A percentile compares a stretch with the other conserved stretches of the same genome.
These are phyloP conservation scores for Nettapus auritus DNA, from an alignment of 2,113 vertebrate genomes.

Conservation along the genomic window DNA sequence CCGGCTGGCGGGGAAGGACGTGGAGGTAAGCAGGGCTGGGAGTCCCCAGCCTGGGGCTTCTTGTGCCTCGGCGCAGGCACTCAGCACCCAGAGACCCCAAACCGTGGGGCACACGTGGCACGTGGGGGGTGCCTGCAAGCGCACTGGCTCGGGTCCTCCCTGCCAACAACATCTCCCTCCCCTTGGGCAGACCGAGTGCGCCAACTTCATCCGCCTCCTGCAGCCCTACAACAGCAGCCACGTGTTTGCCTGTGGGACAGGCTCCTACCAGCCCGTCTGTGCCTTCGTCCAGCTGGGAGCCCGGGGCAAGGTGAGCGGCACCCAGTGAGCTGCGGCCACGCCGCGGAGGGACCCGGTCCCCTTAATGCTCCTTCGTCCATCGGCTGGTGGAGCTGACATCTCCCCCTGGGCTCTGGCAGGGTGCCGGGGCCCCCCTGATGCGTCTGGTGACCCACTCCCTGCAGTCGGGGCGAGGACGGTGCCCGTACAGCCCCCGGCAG, in stretches of 20 bases:
- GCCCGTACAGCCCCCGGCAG: slow-evolving; percentile 86
- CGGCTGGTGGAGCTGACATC: background rate
- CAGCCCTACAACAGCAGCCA: slow-evolving; percentile 88
- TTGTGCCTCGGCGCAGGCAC: too few species aligned
- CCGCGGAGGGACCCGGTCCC: background rate
- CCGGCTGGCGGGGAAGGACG: slow-evolving; percentile 81
- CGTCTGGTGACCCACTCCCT: slow-evolving; percentile 62
- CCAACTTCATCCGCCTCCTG: slow-evolving; percentile 87
- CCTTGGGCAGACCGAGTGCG: slow-evolving; percentile 81
- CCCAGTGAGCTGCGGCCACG: rapidly evolving
- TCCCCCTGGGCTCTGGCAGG: slow-evolving; percentile 24
- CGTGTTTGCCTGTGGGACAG: slow-evolving; percentile 83
- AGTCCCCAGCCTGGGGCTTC: background rate
- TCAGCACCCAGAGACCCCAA: too few species aligned
- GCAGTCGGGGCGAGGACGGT: slow-evolving; percentile 86
- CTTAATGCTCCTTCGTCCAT: rapidly evolving
- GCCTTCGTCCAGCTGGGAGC: slow-evolving; percentile 80
- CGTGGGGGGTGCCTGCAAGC: background rate
- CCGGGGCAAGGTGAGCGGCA: slow-evolving; percentile 73
- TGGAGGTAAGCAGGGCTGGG: slow-evolving; percentile 72
- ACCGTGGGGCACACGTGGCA: too few species aligned
- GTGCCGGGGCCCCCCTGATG: background rate
- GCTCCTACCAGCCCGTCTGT: slow-evolving; percentile 86
- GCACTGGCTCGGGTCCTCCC: background rate
- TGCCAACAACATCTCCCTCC: background rate